phyloP scores from a whole-genome alignment of 2,113 vertebrate genomes.

The Plectropomus leopardus region DNA sequence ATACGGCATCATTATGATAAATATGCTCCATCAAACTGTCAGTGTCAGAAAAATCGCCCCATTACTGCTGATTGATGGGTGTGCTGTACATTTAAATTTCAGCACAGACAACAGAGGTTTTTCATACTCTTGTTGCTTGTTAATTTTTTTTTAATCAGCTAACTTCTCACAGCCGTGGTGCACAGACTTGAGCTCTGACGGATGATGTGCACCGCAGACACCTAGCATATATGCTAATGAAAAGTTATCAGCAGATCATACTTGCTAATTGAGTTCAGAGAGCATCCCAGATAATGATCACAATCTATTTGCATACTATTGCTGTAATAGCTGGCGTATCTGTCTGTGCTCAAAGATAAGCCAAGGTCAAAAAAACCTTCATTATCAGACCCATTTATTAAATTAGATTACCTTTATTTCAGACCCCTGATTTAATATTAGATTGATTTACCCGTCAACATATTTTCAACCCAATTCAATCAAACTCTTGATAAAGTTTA shows the following conservation, averaged over 20 bases:
- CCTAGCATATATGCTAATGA: conserved; percentile 77
- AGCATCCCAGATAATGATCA: conserved; percentile 79
- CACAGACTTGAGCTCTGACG: conserved; percentile 17
- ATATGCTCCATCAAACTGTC: conserved; percentile 63
- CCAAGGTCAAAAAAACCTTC: conserved; percentile 76
- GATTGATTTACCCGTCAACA: conserved; percentile 40
- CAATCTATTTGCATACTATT: conserved; percentile 75
- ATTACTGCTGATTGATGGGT: conserved; percentile 64
- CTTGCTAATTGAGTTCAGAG: conserved; percentile 85
- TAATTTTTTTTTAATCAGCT: conserved; percentile 3
- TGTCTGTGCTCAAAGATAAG: conserved; percentile 73
- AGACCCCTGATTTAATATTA: conserved; percentile 62
- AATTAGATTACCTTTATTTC: conserved; percentile 71
- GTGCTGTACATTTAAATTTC: conserved; percentile 36
- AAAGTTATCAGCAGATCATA: conserved; percentile 80
- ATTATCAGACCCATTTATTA: conserved; percentile 71
- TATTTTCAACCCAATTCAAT: conserved; percentile 9
- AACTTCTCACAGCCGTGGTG: conserved; percentile 23
- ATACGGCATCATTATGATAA: conserved; percentile 61
- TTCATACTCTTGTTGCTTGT: conserved; percentile 3
- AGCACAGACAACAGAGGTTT: conserved; percentile 27
- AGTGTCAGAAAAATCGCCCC: conserved; percentile 60
- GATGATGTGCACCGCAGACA: conserved; percentile 32
- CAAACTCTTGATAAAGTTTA: not conserved
- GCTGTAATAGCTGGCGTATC: conserved; percentile 61